Conservation (phyloP, 1,140 invertebrate genomes). For the Macrosteles quadrilineatus region DNA sequence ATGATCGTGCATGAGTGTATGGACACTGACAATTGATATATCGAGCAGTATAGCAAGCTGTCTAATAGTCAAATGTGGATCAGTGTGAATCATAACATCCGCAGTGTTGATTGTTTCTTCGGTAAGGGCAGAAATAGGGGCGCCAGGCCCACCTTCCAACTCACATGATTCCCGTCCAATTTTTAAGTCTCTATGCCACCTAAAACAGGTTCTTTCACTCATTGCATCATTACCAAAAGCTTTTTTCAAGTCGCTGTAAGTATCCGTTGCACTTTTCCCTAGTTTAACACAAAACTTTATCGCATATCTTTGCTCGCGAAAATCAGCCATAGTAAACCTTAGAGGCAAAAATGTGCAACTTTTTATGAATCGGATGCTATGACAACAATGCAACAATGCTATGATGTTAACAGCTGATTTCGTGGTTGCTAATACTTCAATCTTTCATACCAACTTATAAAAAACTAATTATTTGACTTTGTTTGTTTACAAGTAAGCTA, state of each 20-base stretch:
- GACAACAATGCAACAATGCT: not conserved
- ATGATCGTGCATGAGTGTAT: conserved; percentile 4
- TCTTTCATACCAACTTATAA: conserved; percentile 17
- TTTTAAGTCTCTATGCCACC: not conserved
- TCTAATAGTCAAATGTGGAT: conserved; percentile 8
- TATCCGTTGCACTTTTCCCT: not conserved
- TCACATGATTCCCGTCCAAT: conserved; percentile 4
- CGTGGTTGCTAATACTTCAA: conserved; percentile 16
- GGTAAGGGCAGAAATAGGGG: conserved; percentile 9
- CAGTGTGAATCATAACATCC: conserved; percentile 14
- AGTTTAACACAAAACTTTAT: conserved; percentile 4
- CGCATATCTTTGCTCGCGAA: no score
- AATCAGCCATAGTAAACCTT: no score
- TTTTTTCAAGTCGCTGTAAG: conserved; percentile 14
- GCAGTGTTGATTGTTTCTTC: conserved; percentile 7
- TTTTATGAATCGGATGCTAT: not conserved
- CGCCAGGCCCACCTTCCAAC: conserved; percentile 10
- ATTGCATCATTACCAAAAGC: conserved; percentile 6
- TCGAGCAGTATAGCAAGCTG: conserved; percentile 5
- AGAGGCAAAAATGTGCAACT: no score
- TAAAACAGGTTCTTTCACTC: not conserved
- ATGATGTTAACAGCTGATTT: conserved; percentile 2
- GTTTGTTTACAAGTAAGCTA: conserved; percentile 11
- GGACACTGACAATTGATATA: conserved; percentile 10
- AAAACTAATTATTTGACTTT: conserved; percentile 14